Evolutionary conservation across 2,888 invertebrate species (phyloP).

Genomic region (Nomada ferruginata): DNA sequence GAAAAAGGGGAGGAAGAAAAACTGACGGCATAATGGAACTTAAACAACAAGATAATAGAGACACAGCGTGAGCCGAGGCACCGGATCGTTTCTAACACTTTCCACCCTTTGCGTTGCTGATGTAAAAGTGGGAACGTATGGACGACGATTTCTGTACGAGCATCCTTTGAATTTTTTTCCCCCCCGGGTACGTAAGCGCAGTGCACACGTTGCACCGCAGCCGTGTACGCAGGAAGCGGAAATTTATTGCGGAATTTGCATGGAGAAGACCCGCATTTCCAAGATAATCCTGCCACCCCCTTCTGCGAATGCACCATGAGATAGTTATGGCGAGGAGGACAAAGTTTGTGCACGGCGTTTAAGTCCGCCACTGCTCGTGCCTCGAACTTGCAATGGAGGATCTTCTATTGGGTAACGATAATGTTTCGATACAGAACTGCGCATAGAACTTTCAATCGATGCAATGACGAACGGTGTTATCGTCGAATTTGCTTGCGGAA

Average conservation of each 20-base stretch:
- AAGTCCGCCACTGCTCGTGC: background rate
- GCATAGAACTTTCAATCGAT: background rate
- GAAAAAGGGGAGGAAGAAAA: too few relatives aligned
- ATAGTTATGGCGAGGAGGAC: constrained; percentile 12
- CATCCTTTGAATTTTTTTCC: constrained; percentile 61
- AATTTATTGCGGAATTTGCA: constrained; percentile 69
- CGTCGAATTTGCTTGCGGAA: too few relatives aligned
- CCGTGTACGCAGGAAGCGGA: constrained; percentile 53
- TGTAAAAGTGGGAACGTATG: constrained; percentile 54
- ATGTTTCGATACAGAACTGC: background rate
- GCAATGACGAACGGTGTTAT: background rate
- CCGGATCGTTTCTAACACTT: constrained; percentile 48
- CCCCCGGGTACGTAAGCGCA: constrained; percentile 15
- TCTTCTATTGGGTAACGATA: background rate
- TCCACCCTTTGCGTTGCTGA: background rate
- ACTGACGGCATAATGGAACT: constrained; percentile 27
- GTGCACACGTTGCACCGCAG: constrained; percentile 15
- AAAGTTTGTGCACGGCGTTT: background rate
- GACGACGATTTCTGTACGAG: constrained; percentile 34
- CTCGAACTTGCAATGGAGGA: background rate
- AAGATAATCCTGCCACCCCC: constrained; percentile 50
- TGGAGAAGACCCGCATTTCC: constrained; percentile 53
- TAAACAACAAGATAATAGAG: constrained; percentile 62
- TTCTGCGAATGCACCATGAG: background rate
- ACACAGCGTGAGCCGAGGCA: constrained; percentile 32